Conservation (phyloP, 1,140 invertebrate genomes). For the Tetramorium parvispinum region DNA sequence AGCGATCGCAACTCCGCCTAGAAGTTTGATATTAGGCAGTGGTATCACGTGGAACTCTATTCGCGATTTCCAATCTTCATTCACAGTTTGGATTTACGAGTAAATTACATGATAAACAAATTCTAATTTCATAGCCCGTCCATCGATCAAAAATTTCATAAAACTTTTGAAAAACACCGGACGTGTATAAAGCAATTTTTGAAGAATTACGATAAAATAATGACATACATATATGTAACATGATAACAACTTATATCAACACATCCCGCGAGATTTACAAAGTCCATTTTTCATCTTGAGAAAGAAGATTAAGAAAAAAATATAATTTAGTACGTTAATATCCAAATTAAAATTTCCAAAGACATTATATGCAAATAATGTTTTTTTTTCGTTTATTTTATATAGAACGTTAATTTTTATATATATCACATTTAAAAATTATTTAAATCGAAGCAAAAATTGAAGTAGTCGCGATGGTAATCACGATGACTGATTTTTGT, state of each 20-base stretch:
- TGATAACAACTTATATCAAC: not conserved
- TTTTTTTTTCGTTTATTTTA: not conserved
- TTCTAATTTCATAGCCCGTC: not conserved
- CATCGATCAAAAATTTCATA: not conserved
- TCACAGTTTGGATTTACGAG: not conserved
- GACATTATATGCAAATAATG: not conserved
- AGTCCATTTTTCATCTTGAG: not conserved
- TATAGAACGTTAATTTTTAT: not conserved
- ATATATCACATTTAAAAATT: not conserved
- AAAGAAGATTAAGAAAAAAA: not conserved
- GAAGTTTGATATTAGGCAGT: constrained; percentile 1
- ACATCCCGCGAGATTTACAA: not conserved
- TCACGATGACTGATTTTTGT: not conserved
- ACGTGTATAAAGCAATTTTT: not conserved
- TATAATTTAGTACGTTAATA: not conserved
- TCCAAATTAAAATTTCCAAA: not conserved
- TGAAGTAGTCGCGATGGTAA: not conserved
- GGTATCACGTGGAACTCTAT: constrained; percentile 38
- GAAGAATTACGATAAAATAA: not conserved
- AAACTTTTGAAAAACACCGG: not conserved
- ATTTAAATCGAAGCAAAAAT: not conserved
- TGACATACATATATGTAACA: not conserved
- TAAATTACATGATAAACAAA: not conserved
- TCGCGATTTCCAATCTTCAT: not conserved
- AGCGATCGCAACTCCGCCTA: constrained; percentile 13